phyloP scores from a whole-genome alignment of 2,797 vertebrate species.

The Enteromius mattozi region DNA sequence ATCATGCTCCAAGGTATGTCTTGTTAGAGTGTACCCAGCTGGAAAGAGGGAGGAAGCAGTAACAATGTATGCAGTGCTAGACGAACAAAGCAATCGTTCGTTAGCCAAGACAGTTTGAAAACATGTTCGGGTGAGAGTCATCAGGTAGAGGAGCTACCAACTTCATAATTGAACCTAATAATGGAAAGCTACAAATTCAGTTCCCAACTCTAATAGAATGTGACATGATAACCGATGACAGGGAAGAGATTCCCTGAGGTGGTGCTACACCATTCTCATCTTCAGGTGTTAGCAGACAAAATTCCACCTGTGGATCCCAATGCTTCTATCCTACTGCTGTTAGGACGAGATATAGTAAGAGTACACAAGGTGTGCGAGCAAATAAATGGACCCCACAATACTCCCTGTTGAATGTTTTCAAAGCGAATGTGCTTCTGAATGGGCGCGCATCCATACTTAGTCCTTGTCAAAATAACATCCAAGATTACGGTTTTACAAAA shows the following conservation, averaged over 20 bases:
- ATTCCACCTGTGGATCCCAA: constrained; percentile 21
- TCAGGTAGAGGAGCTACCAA: background rate
- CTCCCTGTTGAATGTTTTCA: constrained; percentile 12
- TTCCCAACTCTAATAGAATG: background rate
- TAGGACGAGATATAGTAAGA: constrained; percentile 30
- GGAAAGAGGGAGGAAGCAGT: no score
- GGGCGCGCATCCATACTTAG: background rate
- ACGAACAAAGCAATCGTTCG: no score
- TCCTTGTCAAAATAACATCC: background rate
- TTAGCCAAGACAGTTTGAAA: no score
- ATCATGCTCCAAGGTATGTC: no score
- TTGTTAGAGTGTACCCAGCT: no score
- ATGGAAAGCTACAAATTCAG: background rate
- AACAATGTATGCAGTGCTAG: no score
- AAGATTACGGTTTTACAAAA: background rate
- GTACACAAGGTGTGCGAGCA: constrained; percentile 28
- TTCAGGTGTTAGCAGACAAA: constrained; percentile 5
- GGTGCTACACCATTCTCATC: background rate
- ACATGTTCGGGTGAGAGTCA: no score
- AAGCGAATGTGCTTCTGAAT: constrained; percentile 1
- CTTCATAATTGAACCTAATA: background rate
- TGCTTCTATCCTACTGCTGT: constrained; percentile 9
- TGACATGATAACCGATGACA: background rate
- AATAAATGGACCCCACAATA: background rate
- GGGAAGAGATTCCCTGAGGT: background rate